Evolutionary conservation across 2,113 vertebrate species (phyloP), one percentile per base, ranked within the genome.

Genomic region (Amblyopsis rosae): DNA sequence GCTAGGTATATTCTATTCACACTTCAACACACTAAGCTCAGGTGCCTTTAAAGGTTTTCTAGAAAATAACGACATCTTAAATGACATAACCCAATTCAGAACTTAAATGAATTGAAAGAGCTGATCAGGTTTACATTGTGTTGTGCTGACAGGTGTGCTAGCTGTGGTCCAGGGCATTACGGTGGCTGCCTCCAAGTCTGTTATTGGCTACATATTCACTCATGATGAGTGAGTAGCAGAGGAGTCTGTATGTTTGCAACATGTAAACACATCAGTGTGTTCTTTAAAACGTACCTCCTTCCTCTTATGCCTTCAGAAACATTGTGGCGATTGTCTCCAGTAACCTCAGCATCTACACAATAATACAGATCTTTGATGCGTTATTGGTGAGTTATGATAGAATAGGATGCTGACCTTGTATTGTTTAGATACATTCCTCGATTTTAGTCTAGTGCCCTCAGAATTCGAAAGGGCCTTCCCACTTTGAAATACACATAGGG

Each of bases 121-220:
- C 35, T 41, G 7, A 6, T 5, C n/a, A 62, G 46, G 32, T 3
- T 26, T 49, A 13, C 33, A 50, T 10, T n/a, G 56, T 32, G 0
- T 68, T 45, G 51, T 45, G 3, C 56, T 76, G 84, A 7, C 67
- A 98, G 96, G 83, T 35, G 0, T 81, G 6, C 81, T 94, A 3
- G 89, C 93, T 1, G 76, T 96, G 45, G 19, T 93, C 33, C 90
- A 94, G 78, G 87, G 91, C 15, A 57, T 87, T 0, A 57, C 90
- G 8, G 10, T 97, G 0, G 86, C 69, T 4, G 49, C 83, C 56
- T 64, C 78, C 0, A 96, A 93, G 84, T 80, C 93, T 0, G 59
- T 92, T 41, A 11, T 95, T 41, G 94, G 89, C 66, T 92, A 86
- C 67, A 88, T 96, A 75, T 96, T 97, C 72, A 98, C 95, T 70